Evolutionary conservation across 2,797 vertebrate species (phyloP).

Genomic region (Remorina albescens): DNA sequence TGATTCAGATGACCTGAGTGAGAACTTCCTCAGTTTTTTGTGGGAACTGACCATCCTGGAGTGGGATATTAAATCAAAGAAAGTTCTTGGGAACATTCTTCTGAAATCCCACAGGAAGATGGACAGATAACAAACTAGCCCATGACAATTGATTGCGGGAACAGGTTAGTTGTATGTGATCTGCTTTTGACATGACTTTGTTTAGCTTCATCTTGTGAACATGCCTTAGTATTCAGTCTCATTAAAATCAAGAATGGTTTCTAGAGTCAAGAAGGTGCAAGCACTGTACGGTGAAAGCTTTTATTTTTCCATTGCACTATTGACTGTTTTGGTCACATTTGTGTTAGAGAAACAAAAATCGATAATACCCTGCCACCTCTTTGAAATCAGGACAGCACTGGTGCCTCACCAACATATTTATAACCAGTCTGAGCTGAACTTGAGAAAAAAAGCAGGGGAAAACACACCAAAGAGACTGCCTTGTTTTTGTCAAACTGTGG

Average conservation of each 20-base stretch:
- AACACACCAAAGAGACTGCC: conserved; percentile 52
- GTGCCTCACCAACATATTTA: conserved; percentile 6
- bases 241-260: conserved; percentile 18
- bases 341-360: conserved; percentile 56
- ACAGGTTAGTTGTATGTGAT: conserved; percentile 26
- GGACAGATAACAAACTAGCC: conserved; percentile 39
- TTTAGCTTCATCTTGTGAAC: conserved; percentile 34
- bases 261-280: conserved; percentile 41
- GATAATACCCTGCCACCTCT: conserved; percentile 49
- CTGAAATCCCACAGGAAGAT: conserved; percentile 43
- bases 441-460: conserved; percentile 32
- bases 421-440: neutral
- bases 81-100: conserved; percentile 55
- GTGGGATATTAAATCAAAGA: conserved; percentile 60
- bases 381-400: conserved; percentile 58
- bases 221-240: conserved; percentile 46
- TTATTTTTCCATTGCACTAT: conserved; percentile 74
- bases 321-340: conserved; percentile 49
- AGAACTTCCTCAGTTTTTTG: conserved; percentile 72
- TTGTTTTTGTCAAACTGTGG: conserved; percentile 72
- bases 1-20: conserved; percentile 65
- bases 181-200: conserved; percentile 20
- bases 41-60: conserved; percentile 53
- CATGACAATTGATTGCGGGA: conserved; percentile 38
- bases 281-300: conserved; percentile 25